These are phyloP conservation scores for Eledone cirrhosa DNA, from an alignment of 2,888 invertebrate genomes.

Conservation along the genomic window DNA sequence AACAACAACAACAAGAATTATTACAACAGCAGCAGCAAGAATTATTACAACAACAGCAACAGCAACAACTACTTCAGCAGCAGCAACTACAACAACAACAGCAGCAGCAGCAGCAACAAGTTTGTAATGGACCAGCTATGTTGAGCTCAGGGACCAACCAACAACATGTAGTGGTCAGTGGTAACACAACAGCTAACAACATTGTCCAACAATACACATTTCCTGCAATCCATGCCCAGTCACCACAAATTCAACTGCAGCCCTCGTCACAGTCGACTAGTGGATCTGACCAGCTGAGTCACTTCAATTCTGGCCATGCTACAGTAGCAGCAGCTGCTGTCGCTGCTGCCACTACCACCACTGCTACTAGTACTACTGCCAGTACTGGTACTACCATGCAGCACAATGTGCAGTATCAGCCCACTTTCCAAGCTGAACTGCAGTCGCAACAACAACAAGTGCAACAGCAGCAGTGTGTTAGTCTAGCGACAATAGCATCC, in stretches of 20 bases:
- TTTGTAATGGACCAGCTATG: neutral
- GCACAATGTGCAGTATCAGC: neutral
- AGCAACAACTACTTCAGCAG: no score
- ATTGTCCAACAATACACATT: conserved; percentile 32
- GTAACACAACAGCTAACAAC: conserved; percentile 31
- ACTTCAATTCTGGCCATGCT: neutral
- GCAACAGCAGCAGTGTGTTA: neutral
- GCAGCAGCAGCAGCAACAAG: conserved; percentile 7
- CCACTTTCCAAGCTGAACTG: neutral
- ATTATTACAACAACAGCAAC: conserved; percentile 29
- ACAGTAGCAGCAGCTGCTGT: no score
- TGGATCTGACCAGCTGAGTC: conserved; percentile 11
- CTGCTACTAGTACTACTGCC: neutral
- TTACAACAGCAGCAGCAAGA: conserved; percentile 17
- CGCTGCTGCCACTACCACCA: no score
- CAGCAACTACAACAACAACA: conserved; percentile 30
- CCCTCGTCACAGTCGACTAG: neutral
- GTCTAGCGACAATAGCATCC: neutral
- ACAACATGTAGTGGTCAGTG: conserved; percentile 34
- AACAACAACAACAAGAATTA: conserved; percentile 29
- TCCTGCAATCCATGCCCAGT: neutral
- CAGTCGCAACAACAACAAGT: neutral
- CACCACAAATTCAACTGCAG: conserved; percentile 11
- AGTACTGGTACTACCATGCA: neutral
- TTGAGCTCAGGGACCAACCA: conserved; percentile 36